A percentile compares a stretch with the other conserved stretches of the same genome.
phyloP scores from a whole-genome alignment of 2,113 vertebrate genomes.

The Empidonax alnorum region DNA sequence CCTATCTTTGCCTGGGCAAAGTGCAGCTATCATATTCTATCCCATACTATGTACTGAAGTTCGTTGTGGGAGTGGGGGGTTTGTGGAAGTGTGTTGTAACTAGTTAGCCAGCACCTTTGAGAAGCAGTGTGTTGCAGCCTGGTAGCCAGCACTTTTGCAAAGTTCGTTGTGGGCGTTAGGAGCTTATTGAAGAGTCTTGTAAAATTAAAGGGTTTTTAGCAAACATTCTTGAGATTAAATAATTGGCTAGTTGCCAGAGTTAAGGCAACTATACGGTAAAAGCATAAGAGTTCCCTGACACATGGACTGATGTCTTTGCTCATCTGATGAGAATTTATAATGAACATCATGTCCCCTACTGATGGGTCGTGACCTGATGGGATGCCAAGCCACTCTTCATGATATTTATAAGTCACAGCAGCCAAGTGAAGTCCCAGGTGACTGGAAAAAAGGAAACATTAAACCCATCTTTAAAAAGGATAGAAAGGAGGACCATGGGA shows the following conservation, averaged over 20 bases:
- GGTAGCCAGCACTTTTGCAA: neutral
- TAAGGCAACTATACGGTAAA: neutral
- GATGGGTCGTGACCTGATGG: neutral
- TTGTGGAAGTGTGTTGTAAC: neutral
- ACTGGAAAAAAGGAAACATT: neutral
- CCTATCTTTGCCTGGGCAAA: neutral
- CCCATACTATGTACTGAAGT: neutral
- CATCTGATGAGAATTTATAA: neutral
- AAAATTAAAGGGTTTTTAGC: neutral
- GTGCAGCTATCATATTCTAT: neutral
- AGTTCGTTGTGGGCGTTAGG: neutral
- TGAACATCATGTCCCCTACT: neutral
- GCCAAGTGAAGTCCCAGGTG: neutral
- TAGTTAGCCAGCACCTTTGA: neutral
- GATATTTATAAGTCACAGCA: neutral
- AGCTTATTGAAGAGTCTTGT: neutral
- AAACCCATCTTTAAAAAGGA: neutral
- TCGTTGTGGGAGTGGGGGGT: neutral
- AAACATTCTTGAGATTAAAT: neutral
- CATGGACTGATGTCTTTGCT: neutral
- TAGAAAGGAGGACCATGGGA: neutral
- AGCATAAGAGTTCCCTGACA: neutral
- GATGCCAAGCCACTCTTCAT: neutral
- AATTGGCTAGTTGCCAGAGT: neutral
- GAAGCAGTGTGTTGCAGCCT: neutral